phyloP scores from a whole-genome alignment of 2,113 vertebrate species.

The Anseranas semipalmata region DNA sequence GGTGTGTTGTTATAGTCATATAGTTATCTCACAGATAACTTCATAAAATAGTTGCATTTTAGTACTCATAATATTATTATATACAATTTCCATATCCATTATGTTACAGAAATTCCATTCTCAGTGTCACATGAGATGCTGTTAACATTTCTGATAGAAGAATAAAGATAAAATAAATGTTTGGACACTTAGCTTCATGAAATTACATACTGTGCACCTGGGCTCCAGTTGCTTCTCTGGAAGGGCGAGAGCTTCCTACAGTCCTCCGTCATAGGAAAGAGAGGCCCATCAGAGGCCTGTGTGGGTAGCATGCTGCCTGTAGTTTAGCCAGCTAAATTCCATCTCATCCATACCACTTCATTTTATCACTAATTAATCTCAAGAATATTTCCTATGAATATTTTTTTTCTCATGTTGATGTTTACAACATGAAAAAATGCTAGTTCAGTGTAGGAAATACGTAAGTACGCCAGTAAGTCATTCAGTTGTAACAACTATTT shows the following conservation, averaged over 20 bases:
- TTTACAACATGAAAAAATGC: neutral
- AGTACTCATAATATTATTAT: neutral
- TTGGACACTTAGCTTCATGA: neutral
- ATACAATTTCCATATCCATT: neutral
- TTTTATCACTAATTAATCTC: conserved; percentile 18
- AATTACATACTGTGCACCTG: neutral
- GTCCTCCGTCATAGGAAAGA: neutral
- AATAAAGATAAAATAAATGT: neutral
- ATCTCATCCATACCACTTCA: neutral
- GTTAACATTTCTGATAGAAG: neutral
- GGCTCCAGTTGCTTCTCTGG: neutral
- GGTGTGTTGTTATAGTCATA: neutral
- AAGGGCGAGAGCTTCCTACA: neutral
- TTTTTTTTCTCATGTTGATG: neutral
- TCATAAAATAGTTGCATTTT: neutral
- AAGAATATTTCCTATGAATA: neutral
- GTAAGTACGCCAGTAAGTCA: conserved; percentile 23
- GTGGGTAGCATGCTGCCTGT: neutral
- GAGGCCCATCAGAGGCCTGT: neutral
- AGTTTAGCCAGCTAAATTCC: neutral
- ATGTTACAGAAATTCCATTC: neutral
- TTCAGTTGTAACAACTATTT: conserved; percentile 4
- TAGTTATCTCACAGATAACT: neutral
- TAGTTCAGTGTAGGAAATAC: conserved; percentile 16
- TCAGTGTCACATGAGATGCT: neutral